These are phyloP conservation scores for Eublepharis macularius DNA, from an alignment of 2,113 vertebrate genomes.

Conservation along the genomic window DNA sequence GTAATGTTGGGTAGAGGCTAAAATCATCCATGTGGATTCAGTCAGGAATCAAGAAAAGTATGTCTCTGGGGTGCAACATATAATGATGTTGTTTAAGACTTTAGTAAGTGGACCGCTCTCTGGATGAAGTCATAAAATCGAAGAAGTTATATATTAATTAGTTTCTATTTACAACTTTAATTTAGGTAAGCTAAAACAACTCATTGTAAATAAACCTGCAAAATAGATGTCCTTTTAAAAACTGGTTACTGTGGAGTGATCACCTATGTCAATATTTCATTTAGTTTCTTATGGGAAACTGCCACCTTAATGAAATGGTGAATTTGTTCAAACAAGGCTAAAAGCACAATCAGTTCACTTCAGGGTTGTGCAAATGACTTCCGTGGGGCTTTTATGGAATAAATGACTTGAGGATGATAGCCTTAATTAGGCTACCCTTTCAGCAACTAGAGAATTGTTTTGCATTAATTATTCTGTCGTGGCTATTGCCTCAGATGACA, in stretches of 20 bases:
- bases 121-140: background rate
- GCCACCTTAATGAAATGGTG: background rate
- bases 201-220: background rate
- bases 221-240: constrained; percentile 5
- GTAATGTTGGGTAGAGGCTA: no score
- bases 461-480: background rate
- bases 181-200: background rate
- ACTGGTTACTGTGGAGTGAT: background rate
- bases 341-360: constrained; percentile 21
- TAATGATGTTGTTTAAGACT: no score
- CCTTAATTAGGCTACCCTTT: constrained; percentile 20
- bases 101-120: no score
- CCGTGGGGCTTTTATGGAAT: constrained; percentile 15
- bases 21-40: no score
- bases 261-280: constrained; percentile 20
- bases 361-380: constrained; percentile 1
- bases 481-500: constrained; percentile 13
- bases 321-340: constrained; percentile 20
- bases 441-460: constrained; percentile 10
- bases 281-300: constrained; percentile 27
- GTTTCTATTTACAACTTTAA: background rate
- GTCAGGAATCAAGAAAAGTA: no score
- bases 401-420: constrained; percentile 14
- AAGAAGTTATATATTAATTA: background rate
- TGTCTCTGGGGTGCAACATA: no score